Evolutionary conservation across 2,797 vertebrate genomes (phyloP).

Genomic region (Falco novaeseelandiae): DNA sequence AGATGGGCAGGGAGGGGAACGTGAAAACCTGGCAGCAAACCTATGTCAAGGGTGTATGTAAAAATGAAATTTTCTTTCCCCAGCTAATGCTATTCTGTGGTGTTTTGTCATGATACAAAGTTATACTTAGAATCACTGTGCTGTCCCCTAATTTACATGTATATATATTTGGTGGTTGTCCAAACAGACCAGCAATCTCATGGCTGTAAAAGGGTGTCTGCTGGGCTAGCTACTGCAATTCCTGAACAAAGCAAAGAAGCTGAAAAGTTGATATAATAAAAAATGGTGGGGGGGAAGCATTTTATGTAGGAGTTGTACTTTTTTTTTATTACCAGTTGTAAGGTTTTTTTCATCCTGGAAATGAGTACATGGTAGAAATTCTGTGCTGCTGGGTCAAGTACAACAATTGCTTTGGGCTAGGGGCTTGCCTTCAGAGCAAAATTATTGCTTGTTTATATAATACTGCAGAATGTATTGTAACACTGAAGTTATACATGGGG

Average conservation of each 20-base stretch:
- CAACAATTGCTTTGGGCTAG: not conserved
- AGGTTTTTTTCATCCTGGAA: not conserved
- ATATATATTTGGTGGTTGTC: not conserved
- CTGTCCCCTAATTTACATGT: not conserved
- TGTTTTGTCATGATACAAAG: not conserved
- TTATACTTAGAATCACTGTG: not conserved
- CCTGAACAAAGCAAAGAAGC: not conserved
- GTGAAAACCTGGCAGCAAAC: not conserved
- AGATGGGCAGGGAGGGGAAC: not conserved
- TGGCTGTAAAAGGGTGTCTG: not conserved
- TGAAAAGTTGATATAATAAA: not conserved
- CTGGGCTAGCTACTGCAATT: not conserved
- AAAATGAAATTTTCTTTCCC: not conserved
- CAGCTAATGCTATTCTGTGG: not conserved
- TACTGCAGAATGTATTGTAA: conserved; percentile 7
- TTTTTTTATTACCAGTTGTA: not conserved
- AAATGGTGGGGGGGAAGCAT: rapidly evolving
- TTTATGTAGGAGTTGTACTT: not conserved
- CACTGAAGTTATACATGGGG: not conserved
- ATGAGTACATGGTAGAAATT: not conserved
- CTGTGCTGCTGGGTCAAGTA: not conserved
- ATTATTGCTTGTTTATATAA: not conserved
- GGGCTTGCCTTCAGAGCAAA: not conserved
- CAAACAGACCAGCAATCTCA: not conserved
- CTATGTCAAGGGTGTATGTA: not conserved